Base-by-base conservation (phyloP, 2,888 invertebrate genomes). In the Lasius platythorax region DNA sequence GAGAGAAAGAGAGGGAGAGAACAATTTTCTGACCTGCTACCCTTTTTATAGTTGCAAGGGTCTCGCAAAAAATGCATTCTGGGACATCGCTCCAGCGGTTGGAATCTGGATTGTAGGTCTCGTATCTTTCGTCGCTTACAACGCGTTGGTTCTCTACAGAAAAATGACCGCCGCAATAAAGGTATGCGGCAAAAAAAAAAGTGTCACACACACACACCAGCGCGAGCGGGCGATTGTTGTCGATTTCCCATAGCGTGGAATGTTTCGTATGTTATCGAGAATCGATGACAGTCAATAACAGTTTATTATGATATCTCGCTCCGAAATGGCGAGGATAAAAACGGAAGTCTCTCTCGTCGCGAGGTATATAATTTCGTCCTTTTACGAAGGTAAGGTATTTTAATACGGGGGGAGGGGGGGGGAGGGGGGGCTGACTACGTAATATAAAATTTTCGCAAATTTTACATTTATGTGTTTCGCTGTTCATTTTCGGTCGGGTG, bases 231-330 rank as follows among this genome's bases (percentile, higher is more conserved):
- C 23, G 9, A 23, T 9, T n/a, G 56, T 58, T 58, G n/a, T 53
- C 53, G 43, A 76, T 66, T 74, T 64, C 66, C 40, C 50, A 33
- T 73, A n/a, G 0, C 2, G n/a, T 43, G 56, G 33, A 63, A 85
- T 81, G 72, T 83, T 63, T 40, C 64, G 43, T 74, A 3, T 46
- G 73, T 66, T 84, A 88, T 85, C 33, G 90, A 66, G n/a, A 85
- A 89, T 87, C 90, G 87, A 90, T 89, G 68, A 84, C 18, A 81
- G 87, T 90, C 86, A 83, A 89, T 87, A 87, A 90, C 87, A 87
- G 85, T 87, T 88, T 87, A 72, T 79, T 72, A 37, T n/a, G 56
- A 43, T 23, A 73, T 46, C 46, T 79, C 53, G n/a, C 8, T 53
- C 23, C n/a, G 30, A 72, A 58, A 70, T 30, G 53, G 53, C n/a